Evolutionary conservation across 64 coral and sea anemone genomes (phyloP).

Genomic region (Montipora cactus): DNA sequence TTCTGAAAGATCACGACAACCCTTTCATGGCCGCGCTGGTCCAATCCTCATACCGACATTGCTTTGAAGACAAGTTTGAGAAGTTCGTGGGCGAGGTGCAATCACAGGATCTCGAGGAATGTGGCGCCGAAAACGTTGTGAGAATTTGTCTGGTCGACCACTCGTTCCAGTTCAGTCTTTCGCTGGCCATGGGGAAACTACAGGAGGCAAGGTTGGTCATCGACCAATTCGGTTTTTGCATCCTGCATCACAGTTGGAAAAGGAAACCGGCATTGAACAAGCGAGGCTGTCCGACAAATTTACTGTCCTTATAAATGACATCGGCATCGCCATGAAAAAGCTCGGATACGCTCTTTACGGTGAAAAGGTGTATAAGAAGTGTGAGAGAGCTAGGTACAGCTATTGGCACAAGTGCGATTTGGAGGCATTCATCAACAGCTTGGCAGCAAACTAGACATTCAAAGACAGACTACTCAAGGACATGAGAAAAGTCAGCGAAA

Average conservation of each 20-base stretch:
- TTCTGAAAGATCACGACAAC: not conserved
- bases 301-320: conserved; percentile 43
- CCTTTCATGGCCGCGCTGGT: not conserved
- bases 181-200: not conserved
- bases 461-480: no score
- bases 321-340: conserved; percentile 26
- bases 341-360: no score
- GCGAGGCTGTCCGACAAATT: conserved; percentile 6
- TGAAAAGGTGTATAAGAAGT: not conserved
- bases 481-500: no score
- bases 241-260: not conserved
- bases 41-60: not conserved
- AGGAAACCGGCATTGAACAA: not conserved
- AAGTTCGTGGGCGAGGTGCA: not conserved
- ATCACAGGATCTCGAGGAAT: not conserved
- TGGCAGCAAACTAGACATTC: not conserved
- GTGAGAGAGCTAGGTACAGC: not conserved
- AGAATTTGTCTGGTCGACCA: not conserved
- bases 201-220: not conserved
- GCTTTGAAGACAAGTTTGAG: not conserved
- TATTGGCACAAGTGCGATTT: not conserved
- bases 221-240: not conserved
- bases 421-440: not conserved
- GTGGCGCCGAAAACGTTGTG: not conserved
- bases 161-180: not conserved